These are phyloP conservation scores for Siderastrea siderea DNA, from an alignment of 92 coral and sea anemone species.

Conservation along the genomic window DNA sequence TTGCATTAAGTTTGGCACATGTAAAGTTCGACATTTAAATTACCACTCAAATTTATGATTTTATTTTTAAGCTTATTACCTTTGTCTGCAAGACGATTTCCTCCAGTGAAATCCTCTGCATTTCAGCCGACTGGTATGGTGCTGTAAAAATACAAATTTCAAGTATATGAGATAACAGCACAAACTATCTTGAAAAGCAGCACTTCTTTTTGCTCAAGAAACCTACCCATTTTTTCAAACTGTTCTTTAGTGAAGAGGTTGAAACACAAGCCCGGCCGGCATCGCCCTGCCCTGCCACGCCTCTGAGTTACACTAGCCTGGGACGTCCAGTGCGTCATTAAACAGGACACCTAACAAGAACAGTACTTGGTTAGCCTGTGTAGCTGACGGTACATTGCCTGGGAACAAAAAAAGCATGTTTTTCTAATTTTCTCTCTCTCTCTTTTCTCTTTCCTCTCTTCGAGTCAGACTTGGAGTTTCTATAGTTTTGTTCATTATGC, in stretches of 20 bases:
- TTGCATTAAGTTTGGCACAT: no score
- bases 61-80: slow-evolving; percentile 39
- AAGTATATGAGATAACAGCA: not conserved
- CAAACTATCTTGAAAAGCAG: not conserved
- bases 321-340: slow-evolving; percentile 87
- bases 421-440: no score
- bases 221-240: slow-evolving; percentile 80
- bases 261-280: slow-evolving; percentile 90
- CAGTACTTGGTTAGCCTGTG: slow-evolving; percentile 5
- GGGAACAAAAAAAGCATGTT: not conserved
- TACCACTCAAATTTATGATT: no score
- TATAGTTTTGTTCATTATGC: not conserved
- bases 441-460: no score
- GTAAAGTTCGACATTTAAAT: no score
- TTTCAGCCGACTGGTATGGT: slow-evolving; percentile 88
- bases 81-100: slow-evolving; percentile 95
- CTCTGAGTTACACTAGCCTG: slow-evolving; percentile 93
- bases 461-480: not conserved
- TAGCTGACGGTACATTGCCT: not conserved
- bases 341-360: slow-evolving; percentile 74
- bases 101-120: slow-evolving; percentile 89
- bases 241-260: slow-evolving; percentile 84
- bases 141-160: slow-evolving; percentile 36
- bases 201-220: not conserved
- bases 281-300: slow-evolving; percentile 95